Evolutionary conservation across 1,140 invertebrate species (phyloP), one percentile per base, ranked within the genome.

Genomic region (Ips typographus): DNA sequence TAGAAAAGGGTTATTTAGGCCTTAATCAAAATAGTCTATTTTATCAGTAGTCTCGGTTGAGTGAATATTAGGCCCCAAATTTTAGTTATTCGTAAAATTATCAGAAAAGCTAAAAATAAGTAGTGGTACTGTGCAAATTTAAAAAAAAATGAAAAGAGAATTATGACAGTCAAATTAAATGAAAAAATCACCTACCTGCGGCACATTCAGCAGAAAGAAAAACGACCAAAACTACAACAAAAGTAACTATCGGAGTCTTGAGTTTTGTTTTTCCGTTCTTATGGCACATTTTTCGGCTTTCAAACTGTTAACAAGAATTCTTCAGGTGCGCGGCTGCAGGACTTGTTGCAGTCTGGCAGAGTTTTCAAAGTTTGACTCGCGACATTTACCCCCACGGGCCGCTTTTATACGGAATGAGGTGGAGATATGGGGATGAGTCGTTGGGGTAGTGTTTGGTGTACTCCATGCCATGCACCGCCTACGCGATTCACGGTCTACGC

Each of bases 281-380:
- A 5, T 51, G 61, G 40, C 47, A 51, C 61, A 63, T 63, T 63
- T 63, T 53, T 40, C 38, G 38, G 60, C n/a, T 38, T 8, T 37
- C 36, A 7, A 61, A 38, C 59, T 44, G 22, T 47, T 61, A 61
- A 61, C 42, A 52, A 22, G 22, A 22, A n/a, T 64, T 64, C 61
- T 65, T 65, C 63, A 43, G 53, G 40, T 37, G 53, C 38, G 8
- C 38, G 52, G 43, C n/a, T 5, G 22, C 22, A 8, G 39, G n/a
- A 49, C 37, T 65, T 53, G 47, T 55, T 40, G 63, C 52, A 55
- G 40, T 7, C 4, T 40, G 47, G 59, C 65, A 67, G 22, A 22
- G 56, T 67, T 67, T 67, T 59, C 65, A 49, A 59, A 44, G 63
- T 65, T 65, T 65, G 63, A 65, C 63, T 67, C 55, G 65, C 65